Evolutionary conservation across 2,113 vertebrate species (phyloP).

Genomic region (Phalacrocorax carbo): DNA sequence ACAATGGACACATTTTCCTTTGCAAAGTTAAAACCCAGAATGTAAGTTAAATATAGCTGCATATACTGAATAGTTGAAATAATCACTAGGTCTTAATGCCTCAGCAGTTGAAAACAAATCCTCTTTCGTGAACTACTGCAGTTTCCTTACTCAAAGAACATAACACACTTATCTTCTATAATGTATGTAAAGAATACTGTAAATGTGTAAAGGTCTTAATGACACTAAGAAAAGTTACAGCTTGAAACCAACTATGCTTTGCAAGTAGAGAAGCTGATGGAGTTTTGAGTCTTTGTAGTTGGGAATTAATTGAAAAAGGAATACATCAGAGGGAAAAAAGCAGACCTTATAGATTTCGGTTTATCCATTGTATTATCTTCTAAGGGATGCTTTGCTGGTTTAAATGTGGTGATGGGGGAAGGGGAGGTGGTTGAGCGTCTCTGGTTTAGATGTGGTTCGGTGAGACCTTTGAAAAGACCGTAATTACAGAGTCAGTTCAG

Average conservation of each 20-base stretch:
- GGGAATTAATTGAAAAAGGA: constrained; percentile 28
- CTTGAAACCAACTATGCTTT: neutral
- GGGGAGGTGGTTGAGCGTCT: neutral
- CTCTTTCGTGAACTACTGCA: neutral
- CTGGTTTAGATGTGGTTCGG: constrained; percentile 9
- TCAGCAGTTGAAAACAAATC: constrained; percentile 49
- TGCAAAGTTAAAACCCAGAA: neutral
- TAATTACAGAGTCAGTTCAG: neutral
- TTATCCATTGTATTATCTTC: neutral
- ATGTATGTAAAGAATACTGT: constrained; percentile 36
- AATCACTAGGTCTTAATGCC: constrained; percentile 27
- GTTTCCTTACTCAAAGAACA: constrained; percentile 18
- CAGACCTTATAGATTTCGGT: neutral
- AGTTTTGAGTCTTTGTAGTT: constrained; percentile 16
- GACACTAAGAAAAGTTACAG: constrained; percentile 1
- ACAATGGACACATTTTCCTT: neutral
- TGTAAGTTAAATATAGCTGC: constrained; percentile 30
- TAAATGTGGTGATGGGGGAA: neutral
- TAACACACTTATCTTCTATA: constrained; percentile 11
- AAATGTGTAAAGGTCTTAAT: constrained; percentile 22
- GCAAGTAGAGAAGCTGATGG: neutral
- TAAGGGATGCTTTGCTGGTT: neutral
- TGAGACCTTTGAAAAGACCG: neutral
- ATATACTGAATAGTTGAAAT: constrained; percentile 21
- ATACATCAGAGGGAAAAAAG: neutral